phyloP scores from a whole-genome alignment of 2,113 vertebrate genomes.

The Notothenia coriiceps region DNA sequence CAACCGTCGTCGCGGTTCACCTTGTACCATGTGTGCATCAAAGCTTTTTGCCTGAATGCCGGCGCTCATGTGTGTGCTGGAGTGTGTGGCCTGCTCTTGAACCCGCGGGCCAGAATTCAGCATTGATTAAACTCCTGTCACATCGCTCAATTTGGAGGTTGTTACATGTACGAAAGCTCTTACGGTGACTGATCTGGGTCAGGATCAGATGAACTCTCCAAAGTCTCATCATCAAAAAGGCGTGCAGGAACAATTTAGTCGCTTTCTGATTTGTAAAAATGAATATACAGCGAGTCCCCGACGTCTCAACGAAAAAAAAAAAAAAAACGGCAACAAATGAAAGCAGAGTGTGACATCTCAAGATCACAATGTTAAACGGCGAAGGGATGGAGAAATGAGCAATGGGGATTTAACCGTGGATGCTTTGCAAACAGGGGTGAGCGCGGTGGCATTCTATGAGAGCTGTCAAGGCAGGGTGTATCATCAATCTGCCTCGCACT shows the following conservation, averaged over 20 bases:
- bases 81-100: constrained; percentile 41
- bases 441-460: constrained; percentile 18
- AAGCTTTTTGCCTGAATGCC: background rate
- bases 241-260: background rate
- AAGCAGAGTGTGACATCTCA: background rate
- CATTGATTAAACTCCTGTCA: constrained; percentile 35
- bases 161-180: constrained; percentile 6
- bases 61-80: background rate
- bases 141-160: constrained; percentile 49
- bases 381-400: background rate
- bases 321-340: background rate
- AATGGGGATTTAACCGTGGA: constrained; percentile 17
- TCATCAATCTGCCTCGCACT: constrained; percentile 58
- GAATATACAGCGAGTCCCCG: background rate
- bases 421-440: constrained; percentile 40
- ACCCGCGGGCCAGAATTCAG: background rate
- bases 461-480: constrained; percentile 34
- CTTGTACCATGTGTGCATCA: background rate
- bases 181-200: constrained; percentile 3
- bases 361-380: background rate
- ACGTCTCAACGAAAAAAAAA: background rate
- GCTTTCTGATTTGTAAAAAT: background rate
- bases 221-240: background rate
- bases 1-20: background rate
- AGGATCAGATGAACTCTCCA: background rate